These are phyloP conservation scores for Camponotus pennsylvanicus DNA, from an alignment of 1,140 invertebrate species.

Conservation along the genomic window DNA sequence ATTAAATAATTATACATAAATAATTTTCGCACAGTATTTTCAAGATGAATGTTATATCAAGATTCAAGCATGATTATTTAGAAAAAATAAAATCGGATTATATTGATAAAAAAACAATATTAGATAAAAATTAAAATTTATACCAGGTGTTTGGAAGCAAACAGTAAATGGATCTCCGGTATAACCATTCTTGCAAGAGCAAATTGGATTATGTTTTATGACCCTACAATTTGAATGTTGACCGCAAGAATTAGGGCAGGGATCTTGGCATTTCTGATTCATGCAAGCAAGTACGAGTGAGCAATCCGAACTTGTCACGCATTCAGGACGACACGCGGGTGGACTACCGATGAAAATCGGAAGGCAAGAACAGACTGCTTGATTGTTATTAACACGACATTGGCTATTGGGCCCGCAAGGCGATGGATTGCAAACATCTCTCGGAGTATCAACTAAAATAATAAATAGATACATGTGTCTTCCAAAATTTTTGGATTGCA, in stretches of 20 bases:
- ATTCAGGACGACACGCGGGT: constrained; percentile 92
- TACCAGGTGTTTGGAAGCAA: constrained; percentile 83
- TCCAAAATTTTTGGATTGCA: not conserved
- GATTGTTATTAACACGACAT: constrained; percentile 90
- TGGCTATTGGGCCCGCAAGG: constrained; percentile 94
- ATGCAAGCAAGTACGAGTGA: constrained; percentile 91
- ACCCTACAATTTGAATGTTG: constrained; percentile 90
- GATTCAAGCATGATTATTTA: not conserved
- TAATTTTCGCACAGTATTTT: not conserved
- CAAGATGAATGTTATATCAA: not conserved
- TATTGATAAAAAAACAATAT: constrained; percentile 2
- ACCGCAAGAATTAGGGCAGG: constrained; percentile 93
- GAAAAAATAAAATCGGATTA: not conserved
- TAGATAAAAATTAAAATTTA: constrained; percentile 1
- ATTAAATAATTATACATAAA: not conserved
- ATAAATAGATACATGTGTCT: not conserved
- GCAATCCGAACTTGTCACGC: constrained; percentile 92
- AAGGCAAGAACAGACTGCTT: constrained; percentile 90
- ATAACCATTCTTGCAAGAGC: constrained; percentile 90
- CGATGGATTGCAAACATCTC: constrained; percentile 90
- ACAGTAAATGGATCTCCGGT: constrained; percentile 91
- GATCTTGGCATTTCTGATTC: constrained; percentile 91
- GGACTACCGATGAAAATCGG: constrained; percentile 90
- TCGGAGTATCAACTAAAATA: constrained; percentile 74
- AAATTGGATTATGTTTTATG: constrained; percentile 91